Evolutionary conservation across 2,888 invertebrate species (phyloP).

Genomic region (Marasmarcha lunaedactyla): DNA sequence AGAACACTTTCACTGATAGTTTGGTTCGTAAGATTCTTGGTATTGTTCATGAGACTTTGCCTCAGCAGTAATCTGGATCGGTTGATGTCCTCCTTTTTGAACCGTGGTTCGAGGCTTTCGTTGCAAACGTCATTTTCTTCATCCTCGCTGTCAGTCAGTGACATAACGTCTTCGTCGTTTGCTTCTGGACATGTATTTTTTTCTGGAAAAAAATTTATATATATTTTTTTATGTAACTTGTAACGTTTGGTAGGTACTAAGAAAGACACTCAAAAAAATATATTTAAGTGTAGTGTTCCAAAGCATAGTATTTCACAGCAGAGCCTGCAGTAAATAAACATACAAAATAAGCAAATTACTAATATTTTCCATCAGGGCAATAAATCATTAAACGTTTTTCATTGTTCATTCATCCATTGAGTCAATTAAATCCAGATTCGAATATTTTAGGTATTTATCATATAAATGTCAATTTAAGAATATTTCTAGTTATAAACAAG

Average conservation of each 20-base stretch:
- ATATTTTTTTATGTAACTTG: not conserved
- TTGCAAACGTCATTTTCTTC: conserved; percentile 32
- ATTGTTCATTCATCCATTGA: too few relatives aligned
- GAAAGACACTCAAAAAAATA: too few relatives aligned
- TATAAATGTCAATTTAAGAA: too few relatives aligned
- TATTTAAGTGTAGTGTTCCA: not conserved
- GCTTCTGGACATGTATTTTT: conserved; percentile 23
- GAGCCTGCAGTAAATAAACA: too few relatives aligned
- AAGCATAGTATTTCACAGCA: too few relatives aligned
- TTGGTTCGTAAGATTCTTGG: not conserved
- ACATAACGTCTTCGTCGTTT: conserved; percentile 23
- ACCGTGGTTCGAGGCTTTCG: conserved; percentile 45
- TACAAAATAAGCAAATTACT: too few relatives aligned
- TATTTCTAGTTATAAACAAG: too few relatives aligned
- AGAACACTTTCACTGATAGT: not conserved
- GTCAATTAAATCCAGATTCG: too few relatives aligned
- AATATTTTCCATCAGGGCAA: too few relatives aligned
- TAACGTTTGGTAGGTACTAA: not conserved
- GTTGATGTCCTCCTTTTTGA: conserved; percentile 36
- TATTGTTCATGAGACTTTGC: conserved; percentile 14
- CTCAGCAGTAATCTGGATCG: conserved; percentile 22
- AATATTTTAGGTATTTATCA: too few relatives aligned
- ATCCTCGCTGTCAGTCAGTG: conserved; percentile 32
- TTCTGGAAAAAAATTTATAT: conserved; percentile 26
- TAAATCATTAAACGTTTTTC: too few relatives aligned